Evolutionary conservation across 92 coral and sea anemone species (phyloP), one percentile per base, ranked within the genome.

Genomic region (Epizoanthus rinbou): DNA sequence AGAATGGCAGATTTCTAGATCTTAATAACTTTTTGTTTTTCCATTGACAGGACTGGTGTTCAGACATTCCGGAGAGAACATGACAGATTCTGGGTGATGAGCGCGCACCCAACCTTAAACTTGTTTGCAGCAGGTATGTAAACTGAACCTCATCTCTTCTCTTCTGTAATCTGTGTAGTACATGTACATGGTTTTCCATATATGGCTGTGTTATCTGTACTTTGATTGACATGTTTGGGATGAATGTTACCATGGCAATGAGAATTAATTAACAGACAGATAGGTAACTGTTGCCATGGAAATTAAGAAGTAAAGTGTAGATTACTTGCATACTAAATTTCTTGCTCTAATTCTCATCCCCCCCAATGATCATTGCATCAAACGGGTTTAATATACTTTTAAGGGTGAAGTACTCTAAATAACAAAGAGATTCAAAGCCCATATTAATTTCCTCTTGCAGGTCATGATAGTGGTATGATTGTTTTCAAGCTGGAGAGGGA

Each of bases 401-500:
- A 23, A n/a, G 13, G 8, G 33, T 21, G 47, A 4, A 47, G n/a
- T n/a, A n/a, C n/a, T n/a, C n/a, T n/a, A 28, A 28, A 28, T 69
- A 25, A 18, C 41, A 37, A 14, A 21, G 57, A 16, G n/a, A 37
- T 6, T 31, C 15, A 23, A 1, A 45, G 43, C 11, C 37, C 21
- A 13, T 54, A 28, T 79, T 57, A 23, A 31, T 22, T 41, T 31
- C 33, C 9, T 68, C 5, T 50, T 22, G 63, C 71, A 96, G 99
- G 99, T 85, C 99, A 96, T 85, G 99, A 96, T 21, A 92, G 99
- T 85, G 99, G 99, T 13, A 96, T 96, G 99, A 94, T 96, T 47
- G 99, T 96, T 21, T 96, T 96, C 86, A 96, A 96, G 70, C 89
- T 96, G 47, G 99, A 96, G 80, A 74, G 99, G 68, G 99, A 96